These are phyloP conservation scores for Yoshiicerus persimilis DNA, from an alignment of 1,140 invertebrate species.

Conservation along the genomic window DNA sequence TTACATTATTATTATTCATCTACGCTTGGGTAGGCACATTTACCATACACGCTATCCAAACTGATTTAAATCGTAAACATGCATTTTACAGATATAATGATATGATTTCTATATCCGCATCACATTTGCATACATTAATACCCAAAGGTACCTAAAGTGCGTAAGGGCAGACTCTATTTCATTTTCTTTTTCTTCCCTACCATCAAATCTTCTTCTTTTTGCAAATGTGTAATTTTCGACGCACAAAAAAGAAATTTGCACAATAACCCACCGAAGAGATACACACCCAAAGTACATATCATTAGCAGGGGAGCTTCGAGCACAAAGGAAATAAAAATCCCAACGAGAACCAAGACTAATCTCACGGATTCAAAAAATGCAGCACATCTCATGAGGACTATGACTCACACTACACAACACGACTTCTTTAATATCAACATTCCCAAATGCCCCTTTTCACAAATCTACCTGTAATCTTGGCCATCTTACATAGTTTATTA, in stretches of 20 bases:
- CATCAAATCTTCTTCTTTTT: neutral
- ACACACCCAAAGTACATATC: neutral
- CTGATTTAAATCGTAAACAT: neutral
- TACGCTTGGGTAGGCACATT: neutral
- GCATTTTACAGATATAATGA: neutral
- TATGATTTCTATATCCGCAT: neutral
- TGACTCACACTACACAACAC: neutral
- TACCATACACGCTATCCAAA: neutral
- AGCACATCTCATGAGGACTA: neutral
- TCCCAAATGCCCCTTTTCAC: too few species aligned
- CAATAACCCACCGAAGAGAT: neutral
- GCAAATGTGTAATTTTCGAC: neutral
- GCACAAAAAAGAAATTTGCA: neutral
- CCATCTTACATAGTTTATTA: too few species aligned
- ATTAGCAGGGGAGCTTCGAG: neutral
- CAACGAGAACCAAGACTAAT: neutral
- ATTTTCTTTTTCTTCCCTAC: neutral
- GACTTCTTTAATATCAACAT: too few species aligned
- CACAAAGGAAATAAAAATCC: neutral
- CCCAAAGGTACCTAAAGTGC: neutral
- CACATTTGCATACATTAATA: neutral
- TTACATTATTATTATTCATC: neutral
- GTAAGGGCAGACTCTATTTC: neutral
- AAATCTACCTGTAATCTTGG: too few species aligned
- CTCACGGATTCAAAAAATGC: neutral